Evolutionary conservation across 2,888 invertebrate genomes (phyloP).

Genomic region (Zootermopsis nevadensis): DNA sequence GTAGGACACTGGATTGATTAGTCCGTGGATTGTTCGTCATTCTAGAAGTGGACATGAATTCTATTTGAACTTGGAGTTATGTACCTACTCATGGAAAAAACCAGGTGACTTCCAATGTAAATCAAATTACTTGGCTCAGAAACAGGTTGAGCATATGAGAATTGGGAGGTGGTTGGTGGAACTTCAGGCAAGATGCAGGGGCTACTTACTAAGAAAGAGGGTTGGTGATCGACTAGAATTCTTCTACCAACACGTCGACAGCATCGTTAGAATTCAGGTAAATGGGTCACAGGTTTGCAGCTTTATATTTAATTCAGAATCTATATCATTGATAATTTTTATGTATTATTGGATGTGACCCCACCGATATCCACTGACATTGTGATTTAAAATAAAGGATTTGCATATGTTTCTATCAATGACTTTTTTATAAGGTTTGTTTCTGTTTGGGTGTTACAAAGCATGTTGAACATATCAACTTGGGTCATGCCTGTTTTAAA

Average conservation of each 20-base stretch:
- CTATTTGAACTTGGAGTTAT: slow-evolving; percentile 68
- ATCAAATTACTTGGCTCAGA: slow-evolving; percentile 61
- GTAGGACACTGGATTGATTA: slow-evolving; percentile 46
- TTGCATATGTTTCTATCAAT: no score
- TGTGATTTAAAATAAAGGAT: no score
- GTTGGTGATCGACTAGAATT: slow-evolving; percentile 63
- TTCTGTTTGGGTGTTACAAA: no score
- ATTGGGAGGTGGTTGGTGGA: slow-evolving; percentile 65
- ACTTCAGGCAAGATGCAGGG: slow-evolving; percentile 72
- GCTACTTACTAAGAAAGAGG: slow-evolving; percentile 69
- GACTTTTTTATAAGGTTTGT: no score
- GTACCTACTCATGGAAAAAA: slow-evolving; percentile 67
- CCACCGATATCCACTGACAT: no score
- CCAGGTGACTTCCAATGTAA: slow-evolving; percentile 67
- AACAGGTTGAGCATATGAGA: slow-evolving; percentile 58
- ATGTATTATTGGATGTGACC: no score
- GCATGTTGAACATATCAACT: no score
- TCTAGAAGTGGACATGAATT: slow-evolving; percentile 59
- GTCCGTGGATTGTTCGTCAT: slow-evolving; percentile 57
- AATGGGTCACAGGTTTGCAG: neutral
- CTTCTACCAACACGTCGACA: slow-evolving; percentile 63
- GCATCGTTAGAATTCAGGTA: slow-evolving; percentile 62
- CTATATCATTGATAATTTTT: no score
- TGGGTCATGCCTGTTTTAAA: no score
- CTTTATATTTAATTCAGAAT: no score